phyloP scores from a whole-genome alignment of 2,113 vertebrate species.

The Helogale parvula region DNA sequence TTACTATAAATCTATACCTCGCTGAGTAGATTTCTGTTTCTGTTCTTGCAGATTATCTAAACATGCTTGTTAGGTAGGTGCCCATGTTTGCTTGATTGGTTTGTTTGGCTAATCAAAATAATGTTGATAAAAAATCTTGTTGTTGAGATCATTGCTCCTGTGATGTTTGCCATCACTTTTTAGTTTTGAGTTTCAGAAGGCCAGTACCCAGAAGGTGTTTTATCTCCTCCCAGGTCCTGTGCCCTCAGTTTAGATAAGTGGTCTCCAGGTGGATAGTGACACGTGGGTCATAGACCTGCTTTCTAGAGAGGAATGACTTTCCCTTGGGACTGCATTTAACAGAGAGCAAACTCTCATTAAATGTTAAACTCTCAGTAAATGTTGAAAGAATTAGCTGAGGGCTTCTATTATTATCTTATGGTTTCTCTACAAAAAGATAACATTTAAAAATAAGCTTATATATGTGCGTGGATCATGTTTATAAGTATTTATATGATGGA shows the following conservation, averaged over 20 bases:
- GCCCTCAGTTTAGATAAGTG: constrained; percentile 26
- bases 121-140: background rate
- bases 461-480: background rate
- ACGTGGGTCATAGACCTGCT: background rate
- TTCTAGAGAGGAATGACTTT: constrained; percentile 34
- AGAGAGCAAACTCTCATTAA: constrained; percentile 37
- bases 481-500: background rate
- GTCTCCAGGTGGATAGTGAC: constrained; percentile 31
- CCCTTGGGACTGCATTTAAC: background rate
- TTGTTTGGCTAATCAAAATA: background rate
- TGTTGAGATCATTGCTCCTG: background rate
- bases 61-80: background rate
- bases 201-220: background rate
- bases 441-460: background rate
- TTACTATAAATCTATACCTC: background rate
- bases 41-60: background rate
- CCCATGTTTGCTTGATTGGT: background rate
- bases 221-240: constrained; percentile 9
- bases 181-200: constrained; percentile 37
- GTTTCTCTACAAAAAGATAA: constrained; percentile 25
- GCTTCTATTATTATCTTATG: background rate
- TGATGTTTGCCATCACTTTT: background rate
- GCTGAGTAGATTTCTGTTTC: background rate
- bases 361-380: constrained; percentile 49
- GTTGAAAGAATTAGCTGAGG: constrained; percentile 41